Conservation (phyloP, 2,888 invertebrate species). For the Alitta virens region DNA sequence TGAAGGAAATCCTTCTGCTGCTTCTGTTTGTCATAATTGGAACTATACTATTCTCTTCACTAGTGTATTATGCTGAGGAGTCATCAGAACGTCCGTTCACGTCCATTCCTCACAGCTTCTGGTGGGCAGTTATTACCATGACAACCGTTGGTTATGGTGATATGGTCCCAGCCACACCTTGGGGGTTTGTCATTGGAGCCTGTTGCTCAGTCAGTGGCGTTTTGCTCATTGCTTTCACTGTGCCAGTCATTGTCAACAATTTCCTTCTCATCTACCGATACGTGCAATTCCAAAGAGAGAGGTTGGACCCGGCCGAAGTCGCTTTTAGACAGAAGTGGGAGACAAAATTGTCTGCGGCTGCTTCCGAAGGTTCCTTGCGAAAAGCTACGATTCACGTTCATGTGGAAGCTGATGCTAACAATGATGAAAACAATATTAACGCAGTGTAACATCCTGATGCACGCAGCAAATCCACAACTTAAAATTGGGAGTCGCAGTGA, state of each 20-base stretch:
- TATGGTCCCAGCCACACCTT: slow-evolving; percentile 43
- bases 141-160: slow-evolving; percentile 54
- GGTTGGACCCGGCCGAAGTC: no score
- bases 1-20: slow-evolving; percentile 51
- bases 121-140: slow-evolving; percentile 55
- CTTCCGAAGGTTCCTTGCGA: no score
- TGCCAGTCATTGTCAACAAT: slow-evolving; percentile 54
- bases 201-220: slow-evolving; percentile 49
- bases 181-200: slow-evolving; percentile 48
- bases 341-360: no score
- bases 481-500: no score
- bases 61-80: slow-evolving; percentile 53
- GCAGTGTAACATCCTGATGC: no score
- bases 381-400: no score
- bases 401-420: no score
- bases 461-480: no score
- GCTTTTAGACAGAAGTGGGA: no score
- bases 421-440: no score
- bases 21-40: slow-evolving; percentile 50
- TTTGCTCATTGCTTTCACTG: slow-evolving; percentile 51
- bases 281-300: slow-evolving; percentile 40
- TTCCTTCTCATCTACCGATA: slow-evolving; percentile 53
- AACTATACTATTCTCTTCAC: slow-evolving; percentile 52
- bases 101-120: slow-evolving; percentile 53
- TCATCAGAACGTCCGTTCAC: slow-evolving; percentile 32